Evolutionary conservation across 1,140 invertebrate genomes (phyloP).

Genomic region (Neuroterus valhalla): DNA sequence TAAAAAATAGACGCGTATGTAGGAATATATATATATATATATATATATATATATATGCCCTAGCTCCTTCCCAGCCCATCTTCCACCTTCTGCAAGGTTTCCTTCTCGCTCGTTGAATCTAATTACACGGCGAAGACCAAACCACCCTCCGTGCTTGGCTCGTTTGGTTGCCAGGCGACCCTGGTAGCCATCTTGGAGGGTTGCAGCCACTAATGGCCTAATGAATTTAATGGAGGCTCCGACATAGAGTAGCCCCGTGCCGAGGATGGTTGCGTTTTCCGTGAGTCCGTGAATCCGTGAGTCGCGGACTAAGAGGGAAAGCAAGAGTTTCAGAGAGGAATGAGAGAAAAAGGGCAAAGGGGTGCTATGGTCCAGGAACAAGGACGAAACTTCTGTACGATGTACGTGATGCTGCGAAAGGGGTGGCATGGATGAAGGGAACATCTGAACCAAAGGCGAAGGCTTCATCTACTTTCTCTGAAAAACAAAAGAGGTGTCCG

Average conservation of each 20-base stretch:
- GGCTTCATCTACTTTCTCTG: constrained; percentile 26
- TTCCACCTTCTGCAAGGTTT: constrained; percentile 52
- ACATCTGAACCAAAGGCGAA: constrained; percentile 28
- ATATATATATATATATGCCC: constrained; percentile 21
- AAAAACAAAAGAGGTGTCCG: constrained; percentile 20
- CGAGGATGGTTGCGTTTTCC: constrained; percentile 50
- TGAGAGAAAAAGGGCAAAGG: constrained; percentile 45
- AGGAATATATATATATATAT: no score
- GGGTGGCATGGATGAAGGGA: background rate
- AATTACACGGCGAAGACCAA: constrained; percentile 64
- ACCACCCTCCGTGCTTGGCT: constrained; percentile 56
- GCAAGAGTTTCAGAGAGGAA: constrained; percentile 52
- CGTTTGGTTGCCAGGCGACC: constrained; percentile 71
- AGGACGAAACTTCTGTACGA: no score
- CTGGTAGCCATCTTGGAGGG: constrained; percentile 75
- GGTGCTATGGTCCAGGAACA: background rate
- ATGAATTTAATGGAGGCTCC: constrained; percentile 76
- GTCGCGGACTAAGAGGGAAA: constrained; percentile 53
- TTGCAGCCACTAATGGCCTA: constrained; percentile 76
- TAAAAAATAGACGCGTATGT: no score
- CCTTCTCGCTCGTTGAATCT: constrained; percentile 64
- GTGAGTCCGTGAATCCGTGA: constrained; percentile 39
- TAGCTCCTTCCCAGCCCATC: constrained; percentile 37
- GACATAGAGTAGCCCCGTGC: constrained; percentile 64
- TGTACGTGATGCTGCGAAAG: background rate